Evolutionary conservation across 1,140 invertebrate species (phyloP), one percentile per base, ranked within the genome.

Genomic region (Protaetia brevitarsis): DNA sequence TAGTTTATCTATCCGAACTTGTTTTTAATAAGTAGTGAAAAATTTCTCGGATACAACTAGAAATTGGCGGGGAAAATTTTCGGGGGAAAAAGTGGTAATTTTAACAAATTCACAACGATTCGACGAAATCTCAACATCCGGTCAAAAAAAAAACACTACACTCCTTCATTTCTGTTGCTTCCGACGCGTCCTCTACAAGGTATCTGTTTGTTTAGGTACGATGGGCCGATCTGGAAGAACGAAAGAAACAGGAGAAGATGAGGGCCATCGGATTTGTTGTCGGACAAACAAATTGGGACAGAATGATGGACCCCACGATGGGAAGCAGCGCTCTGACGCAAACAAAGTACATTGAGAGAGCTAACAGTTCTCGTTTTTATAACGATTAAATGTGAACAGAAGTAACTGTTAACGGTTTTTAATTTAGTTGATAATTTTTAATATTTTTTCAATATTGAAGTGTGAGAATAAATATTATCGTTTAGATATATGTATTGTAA

Each of bases 141-240:
- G 10, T 36, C 28, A 10, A 31, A 28, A 19, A 6, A 3, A 21
- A 21, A 29, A 13, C 57, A 3, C 8, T 34, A 36, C 16, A 36
- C 26, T 23, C 11, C 26, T 26, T 16, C 41, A 16, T 7, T 51
- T 51, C 19, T 5, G 11, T 13, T 13, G 11, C 34, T 51, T 23
- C 41, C 19, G 7, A 8, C 13, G 21, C 11, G 26, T 51, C 41
- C 41, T 51, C 19, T 10, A 51, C 13, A 51, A 51, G 26, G 19
- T 51, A 51, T 51, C 16, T 51, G 16, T 56, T 19, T 56, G 57
- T 16, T 69, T 78, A 97, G 95, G 95, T 98, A 68, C 87, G 95
- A 65, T 98, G 95, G 95, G 95, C 95, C n/a, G 95, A 98, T 81
- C 84, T 98, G 72, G 95, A 97, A 83, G 95, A 97, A 80, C 85